Percentiles rank a stretch among this genome's conserved stretches.
Conservation (phyloP, 2,888 invertebrate species). For the Idaea aversata region DNA sequence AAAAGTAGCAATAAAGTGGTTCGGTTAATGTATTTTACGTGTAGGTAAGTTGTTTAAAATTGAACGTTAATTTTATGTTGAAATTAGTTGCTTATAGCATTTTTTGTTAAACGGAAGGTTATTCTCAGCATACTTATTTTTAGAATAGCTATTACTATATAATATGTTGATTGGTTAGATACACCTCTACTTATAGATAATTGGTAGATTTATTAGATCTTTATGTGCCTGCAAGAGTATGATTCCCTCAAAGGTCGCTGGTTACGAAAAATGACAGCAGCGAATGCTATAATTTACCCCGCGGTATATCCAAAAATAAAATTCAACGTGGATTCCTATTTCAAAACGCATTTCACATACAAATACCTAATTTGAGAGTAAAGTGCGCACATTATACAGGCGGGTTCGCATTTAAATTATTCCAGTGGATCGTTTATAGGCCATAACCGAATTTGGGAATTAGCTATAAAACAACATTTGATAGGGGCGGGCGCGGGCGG, state of each 20-base stretch:
- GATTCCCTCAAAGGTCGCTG: not conserved
- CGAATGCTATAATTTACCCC: constrained; percentile 17
- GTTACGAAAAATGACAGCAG: constrained; percentile 10
- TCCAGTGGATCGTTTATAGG: constrained; percentile 80
- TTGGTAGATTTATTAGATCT: too few species aligned
- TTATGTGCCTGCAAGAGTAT: too few species aligned
- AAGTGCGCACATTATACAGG: constrained; percentile 79
- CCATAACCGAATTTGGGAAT: constrained; percentile 81
- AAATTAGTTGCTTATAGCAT: not conserved
- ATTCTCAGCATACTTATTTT: not conserved
- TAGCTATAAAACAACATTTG: constrained; percentile 81
- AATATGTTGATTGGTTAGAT: not conserved
- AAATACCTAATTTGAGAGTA: constrained; percentile 78
- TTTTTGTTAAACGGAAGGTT: not conserved
- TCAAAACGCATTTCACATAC: constrained; percentile 79
- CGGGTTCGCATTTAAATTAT: constrained; percentile 80
- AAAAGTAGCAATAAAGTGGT: constrained; percentile 41
- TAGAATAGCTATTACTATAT: not conserved
- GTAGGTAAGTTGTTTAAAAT: constrained; percentile 30
- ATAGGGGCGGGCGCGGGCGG: constrained; percentile 78
- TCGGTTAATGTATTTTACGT: constrained; percentile 65
- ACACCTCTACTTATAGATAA: too few species aligned
- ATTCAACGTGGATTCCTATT: constrained; percentile 70
- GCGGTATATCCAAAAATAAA: constrained; percentile 57
- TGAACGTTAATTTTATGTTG: not conserved